Conservation (phyloP, 2,113 vertebrate species). For the Mirza zaza region DNA sequence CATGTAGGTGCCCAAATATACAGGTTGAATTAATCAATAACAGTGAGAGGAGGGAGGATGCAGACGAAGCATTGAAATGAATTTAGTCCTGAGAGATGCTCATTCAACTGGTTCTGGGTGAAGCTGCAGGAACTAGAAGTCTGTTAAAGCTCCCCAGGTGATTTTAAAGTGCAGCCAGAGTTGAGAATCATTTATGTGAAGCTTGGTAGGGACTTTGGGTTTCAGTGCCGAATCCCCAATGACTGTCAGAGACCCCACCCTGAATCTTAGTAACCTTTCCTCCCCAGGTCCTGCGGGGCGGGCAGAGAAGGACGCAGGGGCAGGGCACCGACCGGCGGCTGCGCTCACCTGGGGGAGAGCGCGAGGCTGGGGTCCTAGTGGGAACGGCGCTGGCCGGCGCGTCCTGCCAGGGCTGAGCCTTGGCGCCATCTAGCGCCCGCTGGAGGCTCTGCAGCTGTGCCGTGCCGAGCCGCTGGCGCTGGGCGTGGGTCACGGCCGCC, state of each 20-base stretch:
- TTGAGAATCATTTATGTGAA: not conserved
- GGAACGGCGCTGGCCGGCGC: not conserved
- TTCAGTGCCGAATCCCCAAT: not conserved
- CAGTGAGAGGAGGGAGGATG: not conserved
- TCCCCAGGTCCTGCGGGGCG: too few species aligned
- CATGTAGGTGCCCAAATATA: not conserved
- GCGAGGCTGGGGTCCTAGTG: not conserved
- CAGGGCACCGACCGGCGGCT: rapidly evolving
- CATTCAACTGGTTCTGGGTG: not conserved
- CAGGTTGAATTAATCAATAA: not conserved
- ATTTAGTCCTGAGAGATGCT: not conserved
- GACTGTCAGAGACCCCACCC: not conserved
- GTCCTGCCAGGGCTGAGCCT: conserved; percentile 45
- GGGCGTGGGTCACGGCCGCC: conserved; percentile 79
- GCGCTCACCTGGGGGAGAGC: conserved; percentile 70
- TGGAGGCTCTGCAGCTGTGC: conserved; percentile 85
- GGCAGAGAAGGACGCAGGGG: too few species aligned
- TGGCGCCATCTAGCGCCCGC: conserved; percentile 83
- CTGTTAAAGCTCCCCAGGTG: not conserved
- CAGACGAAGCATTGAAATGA: not conserved
- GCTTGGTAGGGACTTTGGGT: not conserved
- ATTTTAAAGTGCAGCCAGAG: not conserved
- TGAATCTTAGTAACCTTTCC: not conserved
- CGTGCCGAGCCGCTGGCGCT: conserved; percentile 76
- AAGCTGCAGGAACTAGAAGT: too few species aligned